Evolutionary conservation across 2,888 invertebrate species (phyloP), one percentile per base, ranked within the genome.

Genomic region (Acronicta psi): DNA sequence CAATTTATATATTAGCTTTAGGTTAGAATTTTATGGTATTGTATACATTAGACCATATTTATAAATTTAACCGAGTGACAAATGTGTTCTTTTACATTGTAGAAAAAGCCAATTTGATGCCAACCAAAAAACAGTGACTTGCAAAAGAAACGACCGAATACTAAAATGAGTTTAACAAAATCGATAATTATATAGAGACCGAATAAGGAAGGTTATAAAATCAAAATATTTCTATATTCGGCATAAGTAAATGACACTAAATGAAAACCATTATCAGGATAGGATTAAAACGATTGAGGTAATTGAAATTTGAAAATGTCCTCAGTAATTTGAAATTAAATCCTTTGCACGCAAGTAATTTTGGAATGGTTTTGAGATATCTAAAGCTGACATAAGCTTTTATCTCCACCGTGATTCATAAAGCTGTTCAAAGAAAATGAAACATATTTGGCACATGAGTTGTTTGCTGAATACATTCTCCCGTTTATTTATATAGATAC

Each of bases 341-440:
- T 51, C 25, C 9, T 29, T 63, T 55, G 36, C 18, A 56, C 43
- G 11, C 40, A 25, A n/a, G 51, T 50, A 11, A 59, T 59, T 53
- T 51, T 14, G 11, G 46, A 43, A 66, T 46, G 31, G 45, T 46
- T 56, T 71, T 36, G 13, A 46, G 2, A 51, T 25, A 47, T 53
- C 14, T 44, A 53, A 66, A 73, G 55, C 67, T 69, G 63, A 67
- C 74, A 56, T 58, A 49, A 45, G 52, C 63, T 50, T 42, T 23
- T 52, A 23, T 52, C 46, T 68, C 36, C 23, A 23, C 37, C 54
- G 60, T 66, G 67, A 68, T 59, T 65, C 37, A 69, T 63, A 55
- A 65, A 50, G 49, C 50, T 44, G 29, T 40, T 49, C 45, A 44
- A 43, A 31, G 29, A 23, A n/a, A 13, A 43, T 16, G 53, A 8